A percentile compares a stretch with the other conserved stretches of the same genome.
Conservation (phyloP, 2,113 vertebrate species). For the Microcebus jonahi region DNA sequence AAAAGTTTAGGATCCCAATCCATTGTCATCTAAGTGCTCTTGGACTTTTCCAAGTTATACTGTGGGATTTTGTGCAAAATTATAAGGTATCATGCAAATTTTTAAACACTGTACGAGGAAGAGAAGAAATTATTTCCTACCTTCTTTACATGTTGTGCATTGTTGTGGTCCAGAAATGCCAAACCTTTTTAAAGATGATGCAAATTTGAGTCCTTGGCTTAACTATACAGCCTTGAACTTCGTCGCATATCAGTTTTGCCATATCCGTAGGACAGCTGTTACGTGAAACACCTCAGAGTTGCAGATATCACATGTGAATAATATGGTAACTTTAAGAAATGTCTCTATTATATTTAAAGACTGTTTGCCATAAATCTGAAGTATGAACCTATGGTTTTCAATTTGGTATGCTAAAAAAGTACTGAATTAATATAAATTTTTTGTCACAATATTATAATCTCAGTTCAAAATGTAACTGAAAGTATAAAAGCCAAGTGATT, state of each 20-base stretch:
- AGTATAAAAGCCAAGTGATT: too few relatives aligned
- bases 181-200: conserved; percentile 52
- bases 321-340: too few relatives aligned
- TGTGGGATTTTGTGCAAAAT: conserved; percentile 72
- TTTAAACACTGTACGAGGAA: background rate
- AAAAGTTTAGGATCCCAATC: background rate
- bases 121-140: conserved; percentile 35
- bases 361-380: too few relatives aligned
- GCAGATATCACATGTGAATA: conserved; percentile 39
- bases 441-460: conserved; percentile 77
- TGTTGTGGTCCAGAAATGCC: conserved; percentile 69
- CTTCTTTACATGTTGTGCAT: conserved; percentile 56
- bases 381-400: conserved; percentile 80
- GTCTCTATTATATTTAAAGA: too few relatives aligned
- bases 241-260: conserved; percentile 47
- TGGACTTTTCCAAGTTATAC: conserved; percentile 58
- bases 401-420: conserved; percentile 78
- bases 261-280: conserved; percentile 37
- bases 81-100: conserved; percentile 65
- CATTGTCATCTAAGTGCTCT: conserved; percentile 51
- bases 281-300: conserved; percentile 60
- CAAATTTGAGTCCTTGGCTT: background rate
- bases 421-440: conserved; percentile 75
- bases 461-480: background rate
- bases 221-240: conserved; percentile 19